Base-by-base conservation (phyloP, 2,113 vertebrate genomes). In the Noturus placidus region DNA sequence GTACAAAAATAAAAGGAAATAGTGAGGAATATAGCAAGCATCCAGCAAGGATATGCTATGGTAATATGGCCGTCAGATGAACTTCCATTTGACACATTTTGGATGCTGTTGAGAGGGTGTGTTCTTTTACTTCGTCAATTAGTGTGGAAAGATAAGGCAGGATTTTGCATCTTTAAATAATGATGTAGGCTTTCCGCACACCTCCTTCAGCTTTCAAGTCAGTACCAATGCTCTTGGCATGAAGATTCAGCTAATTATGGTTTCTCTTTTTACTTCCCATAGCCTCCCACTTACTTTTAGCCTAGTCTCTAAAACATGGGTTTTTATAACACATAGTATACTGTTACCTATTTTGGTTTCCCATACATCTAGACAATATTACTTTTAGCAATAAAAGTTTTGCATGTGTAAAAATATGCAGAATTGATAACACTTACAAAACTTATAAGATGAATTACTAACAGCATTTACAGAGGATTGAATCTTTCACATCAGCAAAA, bases 51-150 rank as follows among this genome's bases (percentile, higher is more conserved):
- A 69, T 85, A 35, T 61, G 19, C 67, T 87, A 86, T 92, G 85
- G 90, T 92, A 91, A 91, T 67, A 33, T 92, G 92, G 93, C 90
- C 89, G 25, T 25, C 38, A 61, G 84, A 25, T 94, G 93, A 94
- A 93, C 92, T 89, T 92, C 57, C n/a, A n/a, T 72, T 82, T 89
- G 87, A 91, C 83, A 59, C 84, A 74, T 84, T 17, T 59, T 61
- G 57, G 50, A 57, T 86, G 72, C 57, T 86, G 80, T 67, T 82
- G 83, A 82, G 27, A 80, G 13, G 27, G 50, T 88, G 87, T 87
- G 59, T n/a, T 35, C 59, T 63, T 86, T 50, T 67, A 76, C 46
- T 10, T 27, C 61, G 5, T 65, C 50, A 35, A 78, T 89, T 88
- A 78, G 15, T 83, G 50, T 85, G 65, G 85, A 87, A 72, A 85